Conservation (phyloP, 53 echinoderm and acorn worm genomes). For the Antedon mediterranea region DNA sequence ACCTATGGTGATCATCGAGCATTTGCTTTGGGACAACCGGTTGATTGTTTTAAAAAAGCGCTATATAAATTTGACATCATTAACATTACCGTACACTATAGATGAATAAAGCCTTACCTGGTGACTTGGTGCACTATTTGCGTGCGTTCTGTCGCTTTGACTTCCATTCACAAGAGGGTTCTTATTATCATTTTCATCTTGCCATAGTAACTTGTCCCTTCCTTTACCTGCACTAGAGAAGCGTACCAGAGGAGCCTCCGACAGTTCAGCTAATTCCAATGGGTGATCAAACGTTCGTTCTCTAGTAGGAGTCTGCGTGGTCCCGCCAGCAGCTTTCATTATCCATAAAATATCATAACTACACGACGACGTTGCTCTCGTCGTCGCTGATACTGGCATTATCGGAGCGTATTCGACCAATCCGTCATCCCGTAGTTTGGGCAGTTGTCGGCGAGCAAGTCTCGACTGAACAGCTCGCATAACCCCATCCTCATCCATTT, state of each 20-base stretch:
- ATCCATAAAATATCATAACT: slow-evolving; percentile 78
- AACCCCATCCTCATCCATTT: slow-evolving; percentile 87
- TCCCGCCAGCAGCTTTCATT: slow-evolving; percentile 47
- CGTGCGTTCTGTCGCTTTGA: slow-evolving; percentile 36
- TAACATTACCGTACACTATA: no score
- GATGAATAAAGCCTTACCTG: no score
- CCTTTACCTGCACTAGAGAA: slow-evolving; percentile 90
- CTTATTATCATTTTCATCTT: slow-evolving; percentile 61
- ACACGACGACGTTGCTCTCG: slow-evolving; percentile 31
- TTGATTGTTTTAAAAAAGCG: no score
- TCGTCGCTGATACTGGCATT: slow-evolving; percentile 70
- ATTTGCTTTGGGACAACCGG: no score
- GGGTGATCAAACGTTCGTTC: slow-evolving; percentile 16
- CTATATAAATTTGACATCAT: no score
- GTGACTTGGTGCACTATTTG: slow-evolving; percentile 79
- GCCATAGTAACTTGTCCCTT: slow-evolving; percentile 82
- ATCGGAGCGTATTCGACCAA: slow-evolving; percentile 73
- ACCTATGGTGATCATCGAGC: no score
- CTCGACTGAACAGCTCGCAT: slow-evolving; percentile 97
- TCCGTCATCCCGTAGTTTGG: slow-evolving; percentile 72
- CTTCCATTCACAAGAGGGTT: slow-evolving; percentile 17
- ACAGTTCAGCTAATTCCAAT: slow-evolving; percentile 13
- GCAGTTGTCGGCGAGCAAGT: slow-evolving; percentile 79
- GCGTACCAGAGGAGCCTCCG: slow-evolving; percentile 60
- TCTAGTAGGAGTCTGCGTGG: slow-evolving; percentile 50